Evolutionary conservation across 2,113 vertebrate species (phyloP).

Genomic region (Stigmatopora nigra): DNA sequence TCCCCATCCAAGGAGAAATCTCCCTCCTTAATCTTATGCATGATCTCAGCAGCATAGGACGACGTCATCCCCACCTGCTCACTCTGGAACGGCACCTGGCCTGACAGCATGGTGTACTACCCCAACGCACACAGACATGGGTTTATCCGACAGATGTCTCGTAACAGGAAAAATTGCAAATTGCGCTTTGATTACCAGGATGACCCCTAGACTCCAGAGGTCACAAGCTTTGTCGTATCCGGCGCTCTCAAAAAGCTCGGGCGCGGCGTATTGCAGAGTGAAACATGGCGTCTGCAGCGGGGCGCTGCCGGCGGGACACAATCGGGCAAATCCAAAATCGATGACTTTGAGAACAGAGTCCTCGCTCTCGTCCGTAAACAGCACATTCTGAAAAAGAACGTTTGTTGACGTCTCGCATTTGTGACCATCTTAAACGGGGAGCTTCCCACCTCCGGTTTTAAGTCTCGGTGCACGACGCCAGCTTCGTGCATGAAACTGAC

Average conservation of each 20-base stretch:
- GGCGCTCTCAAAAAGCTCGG: slow-evolving; percentile 79
- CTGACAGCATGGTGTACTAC: slow-evolving; percentile 91
- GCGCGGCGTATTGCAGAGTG: slow-evolving; percentile 87
- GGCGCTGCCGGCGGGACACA: slow-evolving; percentile 80
- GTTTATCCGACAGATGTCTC: neutral
- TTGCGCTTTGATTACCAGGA: slow-evolving; percentile 71
- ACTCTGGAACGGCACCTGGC: slow-evolving; percentile 87
- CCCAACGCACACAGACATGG: slow-evolving; percentile 8
- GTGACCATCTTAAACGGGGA: neutral
- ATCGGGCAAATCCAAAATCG: slow-evolving; percentile 85
- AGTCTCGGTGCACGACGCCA: slow-evolving; percentile 86
- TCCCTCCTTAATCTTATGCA: slow-evolving; percentile 87
- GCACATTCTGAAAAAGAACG: slow-evolving; percentile 73
- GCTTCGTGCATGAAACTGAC: slow-evolving; percentile 89
- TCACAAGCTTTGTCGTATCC: slow-evolving; percentile 89
- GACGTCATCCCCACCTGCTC: slow-evolving; percentile 76
- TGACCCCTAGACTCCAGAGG: slow-evolving; percentile 90
- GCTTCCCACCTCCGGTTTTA: slow-evolving; percentile 81
- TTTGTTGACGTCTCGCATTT: neutral
- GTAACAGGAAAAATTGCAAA: neutral
- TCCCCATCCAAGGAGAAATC: slow-evolving; percentile 85
- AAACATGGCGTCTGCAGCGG: slow-evolving; percentile 90
- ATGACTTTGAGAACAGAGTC: slow-evolving; percentile 82
- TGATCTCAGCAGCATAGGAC: slow-evolving; percentile 82
- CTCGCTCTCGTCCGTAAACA: slow-evolving; percentile 78